A percentile compares a stretch with the other conserved stretches of the same genome.
These are phyloP conservation scores for Cotesia typhae DNA, from an alignment of 1,140 invertebrate genomes.

Conservation along the genomic window DNA sequence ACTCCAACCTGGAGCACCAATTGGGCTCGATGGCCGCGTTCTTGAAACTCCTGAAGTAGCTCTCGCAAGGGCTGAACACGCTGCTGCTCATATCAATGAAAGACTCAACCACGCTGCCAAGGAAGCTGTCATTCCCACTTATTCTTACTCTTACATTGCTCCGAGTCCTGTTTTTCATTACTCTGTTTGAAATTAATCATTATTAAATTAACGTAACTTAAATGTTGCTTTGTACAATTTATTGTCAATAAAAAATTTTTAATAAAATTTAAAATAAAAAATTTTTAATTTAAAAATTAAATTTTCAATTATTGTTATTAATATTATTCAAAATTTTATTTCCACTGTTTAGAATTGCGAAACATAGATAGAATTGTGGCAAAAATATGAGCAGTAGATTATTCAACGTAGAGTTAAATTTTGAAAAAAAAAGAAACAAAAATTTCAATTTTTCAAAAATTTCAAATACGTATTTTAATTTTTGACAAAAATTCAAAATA, in stretches of 20 bases:
- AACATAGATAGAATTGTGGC: too few species aligned
- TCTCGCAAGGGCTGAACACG: conserved; percentile 54
- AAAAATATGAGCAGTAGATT: too few species aligned
- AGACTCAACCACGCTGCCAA: conserved; percentile 53
- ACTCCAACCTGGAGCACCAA: conserved; percentile 40
- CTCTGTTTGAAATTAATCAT: conserved; percentile 12
- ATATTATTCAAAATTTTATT: too few species aligned
- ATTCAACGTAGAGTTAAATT: too few species aligned
- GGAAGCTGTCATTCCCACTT: conserved; percentile 16
- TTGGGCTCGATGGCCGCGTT: conserved; percentile 49
- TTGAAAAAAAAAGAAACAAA: not conserved
- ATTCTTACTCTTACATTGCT: conserved; percentile 29
- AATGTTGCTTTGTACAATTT: too few species aligned
- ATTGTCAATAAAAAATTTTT: not conserved
- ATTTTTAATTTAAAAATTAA: too few species aligned
- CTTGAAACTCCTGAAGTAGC: conserved; percentile 54
- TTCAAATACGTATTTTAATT: too few species aligned
- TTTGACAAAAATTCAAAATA: too few species aligned
- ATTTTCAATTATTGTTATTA: too few species aligned
- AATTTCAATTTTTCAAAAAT: not conserved
- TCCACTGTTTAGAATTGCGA: too few species aligned
- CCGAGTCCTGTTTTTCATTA: conserved; percentile 28
- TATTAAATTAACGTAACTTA: not conserved
- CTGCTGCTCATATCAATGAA: conserved; percentile 56
- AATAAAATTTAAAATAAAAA: too few species aligned